Conservation (phyloP, 1,140 invertebrate genomes). For the Scaptomyza montana region DNA sequence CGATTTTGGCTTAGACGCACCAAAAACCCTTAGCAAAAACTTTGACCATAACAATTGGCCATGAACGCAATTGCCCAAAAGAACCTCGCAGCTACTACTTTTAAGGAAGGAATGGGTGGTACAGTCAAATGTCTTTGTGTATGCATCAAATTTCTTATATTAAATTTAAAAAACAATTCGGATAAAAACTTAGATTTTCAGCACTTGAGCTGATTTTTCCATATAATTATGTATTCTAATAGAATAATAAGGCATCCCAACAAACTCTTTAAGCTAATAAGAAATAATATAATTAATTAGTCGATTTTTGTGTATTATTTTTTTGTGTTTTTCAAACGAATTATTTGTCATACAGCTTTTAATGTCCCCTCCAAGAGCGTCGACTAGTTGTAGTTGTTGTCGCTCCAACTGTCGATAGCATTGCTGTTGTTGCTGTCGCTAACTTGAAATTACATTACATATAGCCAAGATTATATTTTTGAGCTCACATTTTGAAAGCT, state of each 20-base stretch:
- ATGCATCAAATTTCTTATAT: conserved; percentile 1
- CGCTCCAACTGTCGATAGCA: not conserved
- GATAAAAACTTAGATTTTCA: too few species aligned
- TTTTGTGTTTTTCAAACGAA: too few species aligned
- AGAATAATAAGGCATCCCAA: too few species aligned
- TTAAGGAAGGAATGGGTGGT: not conserved
- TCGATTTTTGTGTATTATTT: too few species aligned
- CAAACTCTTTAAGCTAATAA: too few species aligned
- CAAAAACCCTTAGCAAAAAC: conserved; percentile 35
- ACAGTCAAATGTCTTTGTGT: not conserved
- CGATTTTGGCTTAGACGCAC: conserved; percentile 44
- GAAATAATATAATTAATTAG: too few species aligned
- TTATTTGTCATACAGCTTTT: not conserved
- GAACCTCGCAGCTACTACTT: not conserved
- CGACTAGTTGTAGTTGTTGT: conserved; percentile 4
- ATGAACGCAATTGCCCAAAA: conserved; percentile 46
- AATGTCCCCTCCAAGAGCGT: not conserved
- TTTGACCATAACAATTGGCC: conserved; percentile 73
- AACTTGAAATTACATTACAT: conserved; percentile 15
- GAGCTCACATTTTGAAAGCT: not conserved
- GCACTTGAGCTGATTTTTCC: too few species aligned
- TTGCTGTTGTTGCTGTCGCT: too few species aligned
- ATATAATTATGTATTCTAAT: too few species aligned
- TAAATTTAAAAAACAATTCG: not conserved
- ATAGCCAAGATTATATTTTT: not conserved